Evolutionary conservation across 2,113 vertebrate genomes (phyloP).

Genomic region (Oreochromis tanganicae): DNA sequence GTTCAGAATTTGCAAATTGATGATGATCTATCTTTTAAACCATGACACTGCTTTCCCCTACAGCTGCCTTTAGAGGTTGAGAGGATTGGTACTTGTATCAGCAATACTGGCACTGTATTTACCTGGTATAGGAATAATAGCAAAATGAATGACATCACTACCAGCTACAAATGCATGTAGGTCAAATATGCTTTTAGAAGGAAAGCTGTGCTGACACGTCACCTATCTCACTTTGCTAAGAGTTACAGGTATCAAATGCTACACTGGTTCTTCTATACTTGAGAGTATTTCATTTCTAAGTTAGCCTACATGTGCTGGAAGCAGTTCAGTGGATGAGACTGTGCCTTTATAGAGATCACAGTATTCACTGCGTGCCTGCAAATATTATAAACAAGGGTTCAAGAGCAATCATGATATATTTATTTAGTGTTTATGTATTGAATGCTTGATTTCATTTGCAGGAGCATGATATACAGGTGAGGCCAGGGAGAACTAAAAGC

Average conservation of each 20-base stretch:
- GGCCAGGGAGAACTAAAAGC: not conserved
- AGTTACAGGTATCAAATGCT: not conserved
- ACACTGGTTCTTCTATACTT: not conserved
- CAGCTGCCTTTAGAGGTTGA: not conserved
- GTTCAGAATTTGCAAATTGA: not conserved
- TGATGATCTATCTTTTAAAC: not conserved
- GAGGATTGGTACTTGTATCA: accelerated
- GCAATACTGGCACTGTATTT: not conserved
- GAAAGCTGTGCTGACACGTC: not conserved
- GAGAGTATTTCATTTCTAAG: not conserved
- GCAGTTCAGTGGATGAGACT: accelerated
- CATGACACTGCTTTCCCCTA: not conserved
- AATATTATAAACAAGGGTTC: not conserved
- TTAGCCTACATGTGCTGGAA: not conserved
- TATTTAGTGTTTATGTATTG: not conserved
- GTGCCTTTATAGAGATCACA: not conserved
- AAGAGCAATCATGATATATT: not conserved
- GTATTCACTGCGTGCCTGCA: not conserved
- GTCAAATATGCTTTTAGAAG: not conserved
- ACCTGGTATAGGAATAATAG: not conserved
- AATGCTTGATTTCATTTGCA: not conserved
- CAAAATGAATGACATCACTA: not conserved
- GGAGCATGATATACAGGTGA: not conserved
- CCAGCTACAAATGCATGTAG: not conserved
- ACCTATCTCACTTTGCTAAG: not conserved